Percentiles rank a stretch among this genome's conserved stretches.
phyloP scores from a whole-genome alignment of 2,888 invertebrate genomes.

The Autographa pulchrina region DNA sequence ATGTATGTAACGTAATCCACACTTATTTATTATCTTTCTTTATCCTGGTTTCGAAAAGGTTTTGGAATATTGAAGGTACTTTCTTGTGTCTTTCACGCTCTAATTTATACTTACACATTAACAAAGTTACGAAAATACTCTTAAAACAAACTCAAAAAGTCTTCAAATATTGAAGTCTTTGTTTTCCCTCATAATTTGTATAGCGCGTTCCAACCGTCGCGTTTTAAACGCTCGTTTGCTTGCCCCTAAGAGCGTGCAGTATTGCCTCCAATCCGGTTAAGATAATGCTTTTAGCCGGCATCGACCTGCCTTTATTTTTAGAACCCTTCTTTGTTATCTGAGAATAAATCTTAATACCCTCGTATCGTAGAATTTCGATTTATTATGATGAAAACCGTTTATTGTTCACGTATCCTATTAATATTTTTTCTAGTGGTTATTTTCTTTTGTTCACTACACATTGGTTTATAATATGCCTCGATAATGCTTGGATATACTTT shows the following conservation, averaged over 20 bases:
- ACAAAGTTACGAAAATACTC: too few relatives aligned
- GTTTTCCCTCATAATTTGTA: too few relatives aligned
- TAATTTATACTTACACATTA: too few relatives aligned
- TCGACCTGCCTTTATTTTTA: conserved; percentile 54
- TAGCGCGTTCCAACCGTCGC: conserved; percentile 25
- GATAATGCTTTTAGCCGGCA: conserved; percentile 63
- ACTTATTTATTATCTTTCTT: too few relatives aligned
- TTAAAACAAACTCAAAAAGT: too few relatives aligned
- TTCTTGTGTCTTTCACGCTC: too few relatives aligned
- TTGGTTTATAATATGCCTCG: not conserved
- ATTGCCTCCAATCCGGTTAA: conserved; percentile 66
- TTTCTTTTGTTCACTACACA: not conserved
- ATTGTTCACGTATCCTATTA: conserved; percentile 1
- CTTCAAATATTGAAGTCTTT: too few relatives aligned
- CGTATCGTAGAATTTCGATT: conserved; percentile 3
- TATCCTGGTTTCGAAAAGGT: too few relatives aligned
- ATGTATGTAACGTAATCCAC: too few relatives aligned
- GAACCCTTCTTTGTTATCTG: conserved; percentile 13
- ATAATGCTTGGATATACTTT: not conserved
- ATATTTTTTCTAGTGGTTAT: not conserved
- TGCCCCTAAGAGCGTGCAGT: conserved; percentile 30
- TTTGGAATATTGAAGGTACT: too few relatives aligned
- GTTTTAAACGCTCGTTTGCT: conserved; percentile 47
- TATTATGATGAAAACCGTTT: not conserved
- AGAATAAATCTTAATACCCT: conserved; percentile 1